These are phyloP conservation scores for Chydorus sphaericus DNA, from an alignment of 2,888 invertebrate genomes.

Conservation along the genomic window DNA sequence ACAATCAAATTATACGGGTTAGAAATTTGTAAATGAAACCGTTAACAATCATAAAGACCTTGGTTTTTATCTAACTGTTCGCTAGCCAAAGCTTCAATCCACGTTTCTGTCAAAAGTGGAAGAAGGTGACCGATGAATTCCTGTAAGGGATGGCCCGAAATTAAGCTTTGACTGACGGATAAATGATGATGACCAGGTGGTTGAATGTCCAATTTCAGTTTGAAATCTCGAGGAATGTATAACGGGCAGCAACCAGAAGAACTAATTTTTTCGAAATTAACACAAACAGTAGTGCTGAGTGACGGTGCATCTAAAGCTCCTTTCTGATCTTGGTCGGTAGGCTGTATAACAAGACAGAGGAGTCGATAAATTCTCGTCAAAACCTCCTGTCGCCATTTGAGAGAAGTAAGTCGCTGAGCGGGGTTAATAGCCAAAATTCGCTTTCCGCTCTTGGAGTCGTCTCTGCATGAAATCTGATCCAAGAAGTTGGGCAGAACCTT, in stretches of 20 bases:
- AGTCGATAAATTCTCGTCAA: conserved; percentile 20
- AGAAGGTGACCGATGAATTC: conserved; percentile 50
- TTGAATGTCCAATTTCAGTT: background rate
- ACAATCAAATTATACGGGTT: background rate
- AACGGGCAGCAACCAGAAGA: background rate
- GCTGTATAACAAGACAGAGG: conserved; percentile 12
- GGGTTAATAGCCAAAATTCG: conserved; percentile 56
- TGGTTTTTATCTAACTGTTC: conserved; percentile 1
- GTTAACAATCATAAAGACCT: background rate
- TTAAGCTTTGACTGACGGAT: background rate
- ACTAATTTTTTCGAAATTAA: background rate
- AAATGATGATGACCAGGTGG: background rate
- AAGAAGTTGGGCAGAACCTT: conserved; percentile 59
- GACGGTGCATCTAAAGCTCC: too few relatives aligned
- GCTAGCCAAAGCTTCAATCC: conserved; percentile 46
- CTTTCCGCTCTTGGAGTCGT: conserved; percentile 34
- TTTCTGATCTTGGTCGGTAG: background rate
- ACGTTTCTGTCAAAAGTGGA: conserved; percentile 65
- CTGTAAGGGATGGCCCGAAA: conserved; percentile 30
- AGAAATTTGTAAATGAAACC: background rate
- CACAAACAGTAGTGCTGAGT: background rate
- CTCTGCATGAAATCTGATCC: conserved; percentile 56
- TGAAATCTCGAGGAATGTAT: background rate
- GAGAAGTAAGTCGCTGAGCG: conserved; percentile 36
- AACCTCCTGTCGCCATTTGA: conserved; percentile 17